Percentiles rank a stretch among this genome's conserved stretches.
These are phyloP conservation scores for Erebia palarica DNA, from an alignment of 2,888 invertebrate species.

Conservation along the genomic window DNA sequence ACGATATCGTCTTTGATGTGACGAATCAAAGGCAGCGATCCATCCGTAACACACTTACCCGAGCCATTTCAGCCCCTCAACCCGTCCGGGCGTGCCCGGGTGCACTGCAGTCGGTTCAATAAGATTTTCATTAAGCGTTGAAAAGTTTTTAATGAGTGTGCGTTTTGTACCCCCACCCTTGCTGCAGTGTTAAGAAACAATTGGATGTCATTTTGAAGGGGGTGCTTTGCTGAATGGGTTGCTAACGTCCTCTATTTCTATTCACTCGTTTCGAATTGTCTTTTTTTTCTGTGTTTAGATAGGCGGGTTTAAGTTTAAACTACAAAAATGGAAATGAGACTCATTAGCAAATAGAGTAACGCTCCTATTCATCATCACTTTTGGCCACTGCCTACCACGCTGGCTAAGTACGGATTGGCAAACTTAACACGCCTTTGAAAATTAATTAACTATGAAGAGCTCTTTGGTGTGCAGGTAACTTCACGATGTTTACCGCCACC, in stretches of 20 bases:
- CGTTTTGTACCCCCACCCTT: slow-evolving; percentile 63
- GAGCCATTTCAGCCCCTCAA: slow-evolving; percentile 70
- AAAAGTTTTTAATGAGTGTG: slow-evolving; percentile 78
- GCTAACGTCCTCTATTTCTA: slow-evolving; percentile 28
- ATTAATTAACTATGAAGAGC: too few species aligned
- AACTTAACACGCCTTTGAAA: too few species aligned
- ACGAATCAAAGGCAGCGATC: slow-evolving; percentile 82
- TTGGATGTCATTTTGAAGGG: slow-evolving; percentile 36
- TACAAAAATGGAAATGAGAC: background rate
- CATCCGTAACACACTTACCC: slow-evolving; percentile 80
- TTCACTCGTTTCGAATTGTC: slow-evolving; percentile 29
- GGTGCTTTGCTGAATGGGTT: slow-evolving; percentile 30
- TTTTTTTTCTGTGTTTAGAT: slow-evolving; percentile 18
- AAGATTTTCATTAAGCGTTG: slow-evolving; percentile 80
- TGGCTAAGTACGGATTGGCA: too few species aligned
- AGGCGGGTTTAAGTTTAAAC: slow-evolving; percentile 19
- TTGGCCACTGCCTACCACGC: too few species aligned
- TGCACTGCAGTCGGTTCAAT: slow-evolving; percentile 73
- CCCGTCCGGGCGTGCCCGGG: slow-evolving; percentile 46
- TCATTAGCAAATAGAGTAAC: too few species aligned
- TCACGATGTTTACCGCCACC: too few species aligned
- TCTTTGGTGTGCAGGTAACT: too few species aligned
- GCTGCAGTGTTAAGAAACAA: slow-evolving; percentile 42
- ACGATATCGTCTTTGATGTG: slow-evolving; percentile 80
- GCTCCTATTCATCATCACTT: too few species aligned